Conservation (phyloP, 2,888 invertebrate species). For the Athalia circularis region DNA sequence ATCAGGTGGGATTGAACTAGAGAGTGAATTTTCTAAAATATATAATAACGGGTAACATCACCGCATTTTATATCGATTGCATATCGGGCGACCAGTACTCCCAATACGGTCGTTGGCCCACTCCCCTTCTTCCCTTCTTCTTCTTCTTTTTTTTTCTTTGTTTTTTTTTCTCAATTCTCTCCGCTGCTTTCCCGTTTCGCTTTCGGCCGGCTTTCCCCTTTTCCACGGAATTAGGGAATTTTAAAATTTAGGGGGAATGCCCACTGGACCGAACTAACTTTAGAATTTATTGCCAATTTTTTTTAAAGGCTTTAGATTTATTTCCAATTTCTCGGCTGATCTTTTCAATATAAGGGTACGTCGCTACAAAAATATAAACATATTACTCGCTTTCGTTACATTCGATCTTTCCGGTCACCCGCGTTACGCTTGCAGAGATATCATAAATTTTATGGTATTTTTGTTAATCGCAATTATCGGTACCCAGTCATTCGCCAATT, state of each 20-base stretch:
- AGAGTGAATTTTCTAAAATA: constrained; percentile 19
- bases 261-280: constrained; percentile 67
- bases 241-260: constrained; percentile 66
- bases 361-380: constrained; percentile 32
- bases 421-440: too few species aligned
- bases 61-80: constrained; percentile 62
- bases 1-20: not conserved
- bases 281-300: constrained; percentile 72
- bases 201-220: constrained; percentile 44
- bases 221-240: constrained; percentile 70
- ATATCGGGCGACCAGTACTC: constrained; percentile 39
- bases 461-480: too few species aligned
- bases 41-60: constrained; percentile 52
- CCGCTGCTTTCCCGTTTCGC: not conserved
- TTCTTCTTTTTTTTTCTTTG: constrained; percentile 49
- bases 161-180: constrained; percentile 41
- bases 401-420: constrained; percentile 23
- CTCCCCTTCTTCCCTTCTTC: constrained; percentile 46
- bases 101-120: constrained; percentile 39
- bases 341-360: constrained; percentile 42
- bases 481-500: too few species aligned
- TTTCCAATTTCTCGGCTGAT: constrained; percentile 61
- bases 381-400: constrained; percentile 35
- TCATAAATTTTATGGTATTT: too few species aligned
- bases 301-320: constrained; percentile 70